Percentiles rank a stretch among this genome's conserved stretches.
phyloP scores from a whole-genome alignment of 2,797 vertebrate genomes.

The Rhynchonycteris naso region DNA sequence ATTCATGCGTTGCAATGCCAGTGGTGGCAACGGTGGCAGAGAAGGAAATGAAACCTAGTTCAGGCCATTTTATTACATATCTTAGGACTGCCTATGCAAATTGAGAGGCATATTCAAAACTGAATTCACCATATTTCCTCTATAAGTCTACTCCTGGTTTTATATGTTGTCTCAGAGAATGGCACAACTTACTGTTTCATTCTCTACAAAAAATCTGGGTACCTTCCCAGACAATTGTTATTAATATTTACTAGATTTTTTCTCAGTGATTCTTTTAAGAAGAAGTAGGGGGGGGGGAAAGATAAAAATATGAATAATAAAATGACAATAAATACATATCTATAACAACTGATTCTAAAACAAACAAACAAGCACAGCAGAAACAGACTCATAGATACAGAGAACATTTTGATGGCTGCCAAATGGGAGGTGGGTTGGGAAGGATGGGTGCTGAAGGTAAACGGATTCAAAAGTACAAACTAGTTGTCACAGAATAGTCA shows the following conservation, averaged over 20 bases:
- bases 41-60: not conserved
- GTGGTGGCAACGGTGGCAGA: not conserved
- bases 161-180: not conserved
- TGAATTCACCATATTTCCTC: not conserved
- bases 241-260: not conserved
- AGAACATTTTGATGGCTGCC: no score
- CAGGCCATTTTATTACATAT: not conserved
- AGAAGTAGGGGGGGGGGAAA: no score
- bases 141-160: not conserved
- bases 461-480: no score
- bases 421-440: no score
- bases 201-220: not conserved
- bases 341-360: no score
- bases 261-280: not conserved
- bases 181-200: not conserved
- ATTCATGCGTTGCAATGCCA: not conserved
- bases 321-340: no score
- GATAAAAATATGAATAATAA: no score
- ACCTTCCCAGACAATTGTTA: not conserved
- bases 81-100: not conserved
- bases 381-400: no score
- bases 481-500: no score
- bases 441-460: no score
- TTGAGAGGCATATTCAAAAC: not conserved
- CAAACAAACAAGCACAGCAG: no score